Conservation (phyloP, 2,113 vertebrate genomes). For the Microcebus lehilahytsara region DNA sequence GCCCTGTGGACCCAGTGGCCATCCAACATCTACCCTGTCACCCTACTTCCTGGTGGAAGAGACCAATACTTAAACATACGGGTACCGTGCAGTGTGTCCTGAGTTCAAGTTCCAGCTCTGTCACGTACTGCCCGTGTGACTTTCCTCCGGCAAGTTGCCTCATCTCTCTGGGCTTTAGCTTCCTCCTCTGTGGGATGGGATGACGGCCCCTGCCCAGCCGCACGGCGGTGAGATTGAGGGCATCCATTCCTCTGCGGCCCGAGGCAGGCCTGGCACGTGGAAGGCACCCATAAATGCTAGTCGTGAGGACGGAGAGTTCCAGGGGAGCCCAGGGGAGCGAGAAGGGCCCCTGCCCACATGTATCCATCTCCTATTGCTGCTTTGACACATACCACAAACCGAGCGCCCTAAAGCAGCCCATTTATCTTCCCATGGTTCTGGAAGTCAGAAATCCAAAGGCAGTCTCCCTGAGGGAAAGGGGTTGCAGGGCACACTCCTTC, state of each 20-base stretch:
- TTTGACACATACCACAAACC: too few relatives aligned
- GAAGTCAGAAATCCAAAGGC: neutral
- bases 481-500: neutral
- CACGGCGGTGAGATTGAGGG: neutral
- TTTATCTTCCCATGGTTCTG: neutral
- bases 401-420: neutral
- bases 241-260: too few relatives aligned
- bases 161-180: neutral
- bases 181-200: neutral
- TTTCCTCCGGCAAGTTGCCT: neutral
- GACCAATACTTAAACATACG: neutral
- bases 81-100: neutral
- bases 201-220: neutral
- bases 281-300: neutral
- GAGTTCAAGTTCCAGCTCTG: neutral
- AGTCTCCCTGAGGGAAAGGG: neutral
- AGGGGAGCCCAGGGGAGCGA: rapidly evolving
- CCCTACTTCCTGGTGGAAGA: neutral
- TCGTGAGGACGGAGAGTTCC: neutral
- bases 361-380: neutral
- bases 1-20: neutral
- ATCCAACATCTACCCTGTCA: neutral
- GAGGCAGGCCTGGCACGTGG: rapidly evolving
- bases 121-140: rapidly evolving
- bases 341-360: rapidly evolving